phyloP scores from a whole-genome alignment of 64 coral and sea anemone genomes.

The Montipora cactus region DNA sequence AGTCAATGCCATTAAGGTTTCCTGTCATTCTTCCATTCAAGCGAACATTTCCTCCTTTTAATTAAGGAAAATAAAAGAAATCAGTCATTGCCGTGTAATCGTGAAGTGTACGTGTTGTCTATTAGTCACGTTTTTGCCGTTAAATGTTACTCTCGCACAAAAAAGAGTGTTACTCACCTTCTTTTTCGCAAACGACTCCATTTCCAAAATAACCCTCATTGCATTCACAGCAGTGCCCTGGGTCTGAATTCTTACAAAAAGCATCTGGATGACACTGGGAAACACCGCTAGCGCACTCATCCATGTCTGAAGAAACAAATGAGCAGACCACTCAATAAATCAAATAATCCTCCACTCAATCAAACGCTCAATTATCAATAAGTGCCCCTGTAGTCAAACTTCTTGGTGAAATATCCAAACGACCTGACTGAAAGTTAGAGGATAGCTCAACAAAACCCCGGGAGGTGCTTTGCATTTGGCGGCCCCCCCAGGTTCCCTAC shows the following conservation, averaged over 20 bases:
- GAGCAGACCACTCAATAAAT: background rate
- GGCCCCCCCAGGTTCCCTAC: too few relatives aligned
- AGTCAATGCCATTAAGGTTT: constrained; percentile 25
- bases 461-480: too few relatives aligned
- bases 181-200: constrained; percentile 65
- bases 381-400: too few relatives aligned
- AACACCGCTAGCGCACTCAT: constrained; percentile 67
- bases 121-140: too few relatives aligned
- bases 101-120: too few relatives aligned
- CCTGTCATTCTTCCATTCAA: constrained; percentile 74
- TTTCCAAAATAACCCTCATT: constrained; percentile 75
- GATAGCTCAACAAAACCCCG: too few relatives aligned
- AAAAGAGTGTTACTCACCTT: constrained; percentile 45
- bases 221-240: constrained; percentile 87
- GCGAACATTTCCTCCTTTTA: constrained; percentile 62
- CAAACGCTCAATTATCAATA: too few relatives aligned
- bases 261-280: constrained; percentile 75
- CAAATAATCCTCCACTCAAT: too few relatives aligned
- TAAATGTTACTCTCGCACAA: too few relatives aligned
- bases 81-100: background rate
- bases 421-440: too few relatives aligned
- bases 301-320: constrained; percentile 44
- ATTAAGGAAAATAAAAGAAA: background rate
- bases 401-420: too few relatives aligned
- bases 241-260: constrained; percentile 65